Evolutionary conservation across 2,113 vertebrate genomes (phyloP).

Genomic region (Furnarius figulus): DNA sequence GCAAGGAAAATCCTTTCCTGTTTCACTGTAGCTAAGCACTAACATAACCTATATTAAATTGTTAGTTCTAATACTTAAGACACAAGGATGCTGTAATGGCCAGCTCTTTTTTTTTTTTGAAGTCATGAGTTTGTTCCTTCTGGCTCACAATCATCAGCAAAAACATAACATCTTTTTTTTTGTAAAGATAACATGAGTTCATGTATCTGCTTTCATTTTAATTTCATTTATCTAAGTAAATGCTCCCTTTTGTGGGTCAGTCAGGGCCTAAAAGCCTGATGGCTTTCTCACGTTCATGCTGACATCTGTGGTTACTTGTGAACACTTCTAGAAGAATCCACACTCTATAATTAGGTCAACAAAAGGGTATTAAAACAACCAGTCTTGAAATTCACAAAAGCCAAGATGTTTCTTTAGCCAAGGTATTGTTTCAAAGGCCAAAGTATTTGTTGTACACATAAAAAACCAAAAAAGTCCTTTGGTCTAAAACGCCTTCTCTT

Average conservation of each 20-base stretch:
- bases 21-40: neutral
- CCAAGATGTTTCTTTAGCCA: neutral
- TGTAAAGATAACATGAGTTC: neutral
- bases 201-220: neutral
- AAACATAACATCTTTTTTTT: neutral
- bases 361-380: neutral
- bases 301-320: neutral
- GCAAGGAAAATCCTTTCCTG: neutral
- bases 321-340: neutral
- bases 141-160: neutral
- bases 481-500: neutral
- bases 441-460: neutral
- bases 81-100: neutral
- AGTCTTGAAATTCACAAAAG: neutral
- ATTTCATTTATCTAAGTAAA: neutral
- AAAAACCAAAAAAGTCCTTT: neutral
- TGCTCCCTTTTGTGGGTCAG: neutral
- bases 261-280: neutral
- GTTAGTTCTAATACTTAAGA: neutral
- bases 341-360: neutral
- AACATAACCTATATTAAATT: neutral
- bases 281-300: neutral
- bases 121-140: neutral
- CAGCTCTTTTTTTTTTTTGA: neutral
- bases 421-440: neutral